These are phyloP conservation scores for Drosophila micromelanica DNA, from an alignment of 1,140 invertebrate genomes.

Conservation along the genomic window DNA sequence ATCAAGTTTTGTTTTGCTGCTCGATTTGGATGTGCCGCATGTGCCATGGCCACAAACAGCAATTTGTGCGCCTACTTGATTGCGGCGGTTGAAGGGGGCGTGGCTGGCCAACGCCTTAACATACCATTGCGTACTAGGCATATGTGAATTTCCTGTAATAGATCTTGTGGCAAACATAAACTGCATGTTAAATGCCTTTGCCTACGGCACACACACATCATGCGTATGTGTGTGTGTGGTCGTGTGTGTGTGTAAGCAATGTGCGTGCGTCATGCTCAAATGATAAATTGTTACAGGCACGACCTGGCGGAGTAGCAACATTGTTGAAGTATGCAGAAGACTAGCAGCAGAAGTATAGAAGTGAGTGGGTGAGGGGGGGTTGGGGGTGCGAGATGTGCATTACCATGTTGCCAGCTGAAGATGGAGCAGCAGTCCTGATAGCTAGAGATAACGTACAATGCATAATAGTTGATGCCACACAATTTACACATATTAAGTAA, in stretches of 20 bases:
- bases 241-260: slow-evolving; percentile 27
- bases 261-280: slow-evolving; percentile 79
- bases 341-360: not conserved
- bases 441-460: slow-evolving; percentile 75
- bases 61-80: slow-evolving; percentile 46
- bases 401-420: slow-evolving; percentile 30
- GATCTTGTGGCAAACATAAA: slow-evolving; percentile 82
- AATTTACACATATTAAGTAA: slow-evolving; percentile 83
- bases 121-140: slow-evolving; percentile 68
- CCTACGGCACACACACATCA: slow-evolving; percentile 55
- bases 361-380: no score
- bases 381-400: not conserved
- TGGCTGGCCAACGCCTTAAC: slow-evolving; percentile 52
- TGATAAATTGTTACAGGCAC: slow-evolving; percentile 74
- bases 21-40: slow-evolving; percentile 73
- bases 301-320: slow-evolving; percentile 41
- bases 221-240: slow-evolving; percentile 40
- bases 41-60: slow-evolving; percentile 53
- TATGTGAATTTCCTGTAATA: slow-evolving; percentile 79
- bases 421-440: slow-evolving; percentile 52
- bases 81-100: slow-evolving; percentile 26
- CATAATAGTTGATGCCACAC: slow-evolving; percentile 82
- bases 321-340: slow-evolving; percentile 25
- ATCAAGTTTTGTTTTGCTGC: slow-evolving; percentile 77
- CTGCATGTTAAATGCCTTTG: slow-evolving; percentile 81